A percentile compares a stretch with the other conserved stretches of the same genome.
Evolutionary conservation across 2,113 vertebrate species (phyloP).

Genomic region (Gallinago paraguaiae): DNA sequence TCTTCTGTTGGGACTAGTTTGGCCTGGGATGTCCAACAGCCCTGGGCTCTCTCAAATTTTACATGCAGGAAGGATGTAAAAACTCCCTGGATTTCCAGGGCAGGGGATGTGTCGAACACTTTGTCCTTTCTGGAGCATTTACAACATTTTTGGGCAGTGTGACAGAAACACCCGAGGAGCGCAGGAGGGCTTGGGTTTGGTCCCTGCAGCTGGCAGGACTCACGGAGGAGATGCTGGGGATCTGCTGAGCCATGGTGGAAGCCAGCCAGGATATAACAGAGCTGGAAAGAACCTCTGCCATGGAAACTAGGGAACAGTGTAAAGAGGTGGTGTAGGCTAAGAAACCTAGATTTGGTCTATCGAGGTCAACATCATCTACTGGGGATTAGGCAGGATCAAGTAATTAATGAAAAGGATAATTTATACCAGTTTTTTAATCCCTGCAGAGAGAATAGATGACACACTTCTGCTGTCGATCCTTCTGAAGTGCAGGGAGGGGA

Average conservation of each 20-base stretch:
- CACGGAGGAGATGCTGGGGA: rapidly evolving
- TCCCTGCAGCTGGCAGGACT: not conserved
- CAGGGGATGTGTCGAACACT: not conserved
- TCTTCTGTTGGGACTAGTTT: not conserved
- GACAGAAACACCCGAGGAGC: not conserved
- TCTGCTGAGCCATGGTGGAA: not conserved
- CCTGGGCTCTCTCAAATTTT: not conserved
- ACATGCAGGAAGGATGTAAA: not conserved
- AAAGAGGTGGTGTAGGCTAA: not conserved
- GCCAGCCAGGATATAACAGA: not conserved
- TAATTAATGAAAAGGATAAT: conserved; percentile 61
- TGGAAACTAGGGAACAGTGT: not conserved
- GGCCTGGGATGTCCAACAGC: not conserved
- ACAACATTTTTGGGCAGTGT: not conserved
- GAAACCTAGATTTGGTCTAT: conserved; percentile 30
- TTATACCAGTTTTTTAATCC: conserved; percentile 31
- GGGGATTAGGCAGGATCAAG: conserved; percentile 35
- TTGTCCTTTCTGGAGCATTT: not conserved
- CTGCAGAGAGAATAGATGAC: not conserved
- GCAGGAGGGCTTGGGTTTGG: not conserved
- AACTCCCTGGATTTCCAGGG: not conserved
- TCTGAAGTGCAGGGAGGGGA: not conserved
- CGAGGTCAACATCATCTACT: not conserved
- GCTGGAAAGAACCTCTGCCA: not conserved
- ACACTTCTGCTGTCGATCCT: not conserved